A percentile compares a stretch with the other conserved stretches of the same genome.
Evolutionary conservation across 1,140 invertebrate species (phyloP).

Genomic region (Pararge aegeria): DNA sequence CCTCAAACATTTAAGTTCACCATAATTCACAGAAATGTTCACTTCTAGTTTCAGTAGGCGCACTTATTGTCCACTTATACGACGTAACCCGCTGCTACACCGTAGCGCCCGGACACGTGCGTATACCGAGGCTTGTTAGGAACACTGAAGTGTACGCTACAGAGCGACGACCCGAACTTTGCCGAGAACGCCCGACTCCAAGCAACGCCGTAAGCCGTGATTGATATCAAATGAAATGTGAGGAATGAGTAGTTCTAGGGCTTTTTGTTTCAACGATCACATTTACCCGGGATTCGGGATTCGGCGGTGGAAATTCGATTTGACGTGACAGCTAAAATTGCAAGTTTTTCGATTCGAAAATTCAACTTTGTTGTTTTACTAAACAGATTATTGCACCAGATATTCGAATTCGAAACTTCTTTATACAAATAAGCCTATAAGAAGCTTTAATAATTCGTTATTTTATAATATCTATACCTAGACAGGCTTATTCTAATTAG

Average conservation of each 20-base stretch:
- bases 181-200: slow-evolving; percentile 53
- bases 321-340: slow-evolving; percentile 21
- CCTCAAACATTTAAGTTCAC: slow-evolving; percentile 46
- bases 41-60: slow-evolving; percentile 30
- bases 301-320: not conserved
- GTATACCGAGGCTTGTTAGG: slow-evolving; percentile 48
- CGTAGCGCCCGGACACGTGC: slow-evolving; percentile 52
- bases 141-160: slow-evolving; percentile 60
- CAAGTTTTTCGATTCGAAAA: not conserved
- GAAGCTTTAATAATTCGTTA: too few species aligned
- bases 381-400: not conserved
- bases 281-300: slow-evolving; percentile 25
- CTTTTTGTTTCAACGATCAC: slow-evolving; percentile 72
- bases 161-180: slow-evolving; percentile 49
- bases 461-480: too few species aligned
- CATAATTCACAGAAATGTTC: slow-evolving; percentile 41
- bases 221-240: slow-evolving; percentile 78
- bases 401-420: too few species aligned
- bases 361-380: not conserved
- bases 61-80: slow-evolving; percentile 28
- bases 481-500: too few species aligned
- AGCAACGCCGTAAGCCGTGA: slow-evolving; percentile 66
- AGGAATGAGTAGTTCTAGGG: slow-evolving; percentile 71
- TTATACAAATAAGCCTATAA: too few species aligned
- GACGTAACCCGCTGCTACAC: slow-evolving; percentile 46